phyloP scores from a whole-genome alignment of 2,113 vertebrate species.

The Xiphias gladius region DNA sequence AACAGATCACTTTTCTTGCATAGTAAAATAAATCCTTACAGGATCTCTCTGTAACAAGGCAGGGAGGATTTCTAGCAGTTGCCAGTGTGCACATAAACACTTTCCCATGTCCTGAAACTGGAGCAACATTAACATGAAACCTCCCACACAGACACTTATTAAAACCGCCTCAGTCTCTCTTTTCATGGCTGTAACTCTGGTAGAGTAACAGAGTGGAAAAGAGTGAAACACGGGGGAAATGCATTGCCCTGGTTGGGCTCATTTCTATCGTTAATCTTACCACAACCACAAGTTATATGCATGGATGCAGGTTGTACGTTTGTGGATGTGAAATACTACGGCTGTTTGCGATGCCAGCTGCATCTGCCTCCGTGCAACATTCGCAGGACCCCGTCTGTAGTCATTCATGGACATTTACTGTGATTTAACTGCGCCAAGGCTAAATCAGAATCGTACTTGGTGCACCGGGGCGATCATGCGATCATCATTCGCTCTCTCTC shows the following conservation, averaged over 20 bases:
- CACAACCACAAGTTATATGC: slow-evolving; percentile 27
- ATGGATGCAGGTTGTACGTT: slow-evolving; percentile 28
- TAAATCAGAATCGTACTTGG: slow-evolving; percentile 7
- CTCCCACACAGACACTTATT: slow-evolving; percentile 7
- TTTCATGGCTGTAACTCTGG: slow-evolving; percentile 3
- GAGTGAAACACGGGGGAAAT: slow-evolving; percentile 36
- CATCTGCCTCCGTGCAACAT: slow-evolving; percentile 15
- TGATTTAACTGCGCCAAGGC: background rate
- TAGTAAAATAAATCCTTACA: background rate
- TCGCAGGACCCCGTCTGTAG: background rate
- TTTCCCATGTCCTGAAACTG: background rate
- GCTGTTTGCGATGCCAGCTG: slow-evolving; percentile 18
- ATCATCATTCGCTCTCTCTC: background rate
- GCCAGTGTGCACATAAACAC: background rate
- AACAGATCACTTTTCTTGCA: background rate
- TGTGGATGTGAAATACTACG: slow-evolving; percentile 5
- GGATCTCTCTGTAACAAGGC: background rate
- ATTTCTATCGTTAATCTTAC: slow-evolving; percentile 29
- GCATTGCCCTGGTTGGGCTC: slow-evolving; percentile 30
- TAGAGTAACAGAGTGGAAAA: slow-evolving; percentile 26
- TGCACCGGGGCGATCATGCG: background rate
- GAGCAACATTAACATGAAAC: background rate
- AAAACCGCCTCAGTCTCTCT: slow-evolving; percentile 12
- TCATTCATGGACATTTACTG: background rate
- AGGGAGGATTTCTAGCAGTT: background rate